These are phyloP conservation scores for Semnopithecus entellus DNA, from an alignment of 2,113 vertebrate genomes.

Conservation along the genomic window DNA sequence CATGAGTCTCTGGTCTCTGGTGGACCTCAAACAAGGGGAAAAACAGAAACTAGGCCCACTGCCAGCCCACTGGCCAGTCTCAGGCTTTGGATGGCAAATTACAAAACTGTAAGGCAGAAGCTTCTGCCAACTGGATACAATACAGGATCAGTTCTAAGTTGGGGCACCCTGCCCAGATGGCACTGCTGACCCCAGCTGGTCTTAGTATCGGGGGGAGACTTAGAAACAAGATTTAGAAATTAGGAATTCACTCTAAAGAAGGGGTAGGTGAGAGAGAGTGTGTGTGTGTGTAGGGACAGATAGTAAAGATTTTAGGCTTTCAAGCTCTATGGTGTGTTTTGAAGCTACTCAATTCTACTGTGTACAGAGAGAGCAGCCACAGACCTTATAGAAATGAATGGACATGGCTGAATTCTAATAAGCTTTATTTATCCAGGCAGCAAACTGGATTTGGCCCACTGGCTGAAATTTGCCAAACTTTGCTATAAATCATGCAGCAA, in stretches of 20 bases:
- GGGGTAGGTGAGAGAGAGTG: accelerated
- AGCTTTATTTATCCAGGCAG: background rate
- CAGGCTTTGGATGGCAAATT: background rate
- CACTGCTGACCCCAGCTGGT: background rate
- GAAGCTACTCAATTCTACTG: background rate
- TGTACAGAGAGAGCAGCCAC: background rate
- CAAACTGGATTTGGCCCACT: background rate
- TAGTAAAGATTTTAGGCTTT: background rate
- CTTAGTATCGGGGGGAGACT: background rate
- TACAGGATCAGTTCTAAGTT: background rate
- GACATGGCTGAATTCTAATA: background rate
- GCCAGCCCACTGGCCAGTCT: background rate
- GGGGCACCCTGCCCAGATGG: background rate
- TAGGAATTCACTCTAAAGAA: background rate
- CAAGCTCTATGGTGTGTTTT: background rate
- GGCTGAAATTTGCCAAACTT: background rate
- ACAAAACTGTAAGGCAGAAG: background rate
- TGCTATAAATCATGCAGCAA: background rate
- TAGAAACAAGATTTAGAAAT: background rate
- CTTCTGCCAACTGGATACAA: background rate
- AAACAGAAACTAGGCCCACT: background rate
- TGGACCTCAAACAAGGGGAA: background rate
- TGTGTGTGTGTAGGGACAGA: background rate
- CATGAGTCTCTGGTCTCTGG: background rate
- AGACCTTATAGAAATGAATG: background rate